Evolutionary conservation across 2,797 vertebrate genomes (phyloP).

Genomic region (Danio aesculapii): DNA sequence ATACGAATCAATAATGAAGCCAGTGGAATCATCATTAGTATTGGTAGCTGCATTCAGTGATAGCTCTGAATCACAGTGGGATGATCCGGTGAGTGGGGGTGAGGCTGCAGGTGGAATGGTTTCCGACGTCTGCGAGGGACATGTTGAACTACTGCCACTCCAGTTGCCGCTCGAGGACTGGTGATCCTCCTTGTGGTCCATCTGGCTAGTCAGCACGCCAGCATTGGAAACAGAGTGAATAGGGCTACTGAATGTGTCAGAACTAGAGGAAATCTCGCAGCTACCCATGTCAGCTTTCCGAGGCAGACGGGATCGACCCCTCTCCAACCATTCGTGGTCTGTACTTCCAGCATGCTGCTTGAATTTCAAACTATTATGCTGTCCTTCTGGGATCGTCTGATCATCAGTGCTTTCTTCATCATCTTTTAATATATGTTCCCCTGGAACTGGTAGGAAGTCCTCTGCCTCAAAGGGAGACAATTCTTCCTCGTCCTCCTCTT

Average conservation of each 20-base stretch:
- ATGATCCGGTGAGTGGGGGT: constrained; percentile 96
- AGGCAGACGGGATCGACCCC: constrained; percentile 91
- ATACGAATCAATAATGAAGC: constrained; percentile 91
- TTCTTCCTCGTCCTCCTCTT: constrained; percentile 83
- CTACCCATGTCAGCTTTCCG: constrained; percentile 95
- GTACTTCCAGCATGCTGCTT: constrained; percentile 88
- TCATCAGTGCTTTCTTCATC: constrained; percentile 89
- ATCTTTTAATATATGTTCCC: constrained; percentile 86
- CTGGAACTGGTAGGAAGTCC: constrained; percentile 84
- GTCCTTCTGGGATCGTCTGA: constrained; percentile 87
- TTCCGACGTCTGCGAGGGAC: constrained; percentile 99
- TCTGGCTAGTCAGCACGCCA: constrained; percentile 91
- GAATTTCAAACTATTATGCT: constrained; percentile 87
- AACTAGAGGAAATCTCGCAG: constrained; percentile 98
- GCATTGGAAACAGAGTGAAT: constrained; percentile 94
- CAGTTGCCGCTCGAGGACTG: constrained; percentile 98
- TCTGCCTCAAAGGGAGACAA: constrained; percentile 88
- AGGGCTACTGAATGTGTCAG: constrained; percentile 97
- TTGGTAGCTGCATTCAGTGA: constrained; percentile 95
- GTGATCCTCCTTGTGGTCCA: constrained; percentile 96
- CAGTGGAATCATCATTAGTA: constrained; percentile 87
- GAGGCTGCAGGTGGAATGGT: constrained; percentile 96
- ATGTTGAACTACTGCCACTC: constrained; percentile 98
- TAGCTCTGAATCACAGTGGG: constrained; percentile 97
- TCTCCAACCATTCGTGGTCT: constrained; percentile 86